phyloP scores from a whole-genome alignment of 2,113 vertebrate species.

The Stomatorhinus ivindoensis region DNA sequence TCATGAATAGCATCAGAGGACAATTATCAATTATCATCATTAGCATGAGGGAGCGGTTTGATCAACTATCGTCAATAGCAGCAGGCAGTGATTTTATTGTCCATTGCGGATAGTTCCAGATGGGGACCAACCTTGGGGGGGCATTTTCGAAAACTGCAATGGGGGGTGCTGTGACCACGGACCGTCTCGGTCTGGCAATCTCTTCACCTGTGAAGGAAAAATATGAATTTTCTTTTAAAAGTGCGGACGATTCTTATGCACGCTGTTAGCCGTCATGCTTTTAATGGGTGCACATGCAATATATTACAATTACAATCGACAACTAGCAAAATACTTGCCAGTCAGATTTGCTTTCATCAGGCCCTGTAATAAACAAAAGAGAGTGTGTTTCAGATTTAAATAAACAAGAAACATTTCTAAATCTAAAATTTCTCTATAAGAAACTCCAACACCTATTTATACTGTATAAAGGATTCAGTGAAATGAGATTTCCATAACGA shows the following conservation, averaged over 20 bases:
- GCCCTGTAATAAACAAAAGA: constrained; percentile 73
- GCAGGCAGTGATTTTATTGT: background rate
- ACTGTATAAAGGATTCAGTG: background rate
- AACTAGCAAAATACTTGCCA: constrained; percentile 68
- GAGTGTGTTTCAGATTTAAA: constrained; percentile 19
- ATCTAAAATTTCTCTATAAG: background rate
- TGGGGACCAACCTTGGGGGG: constrained; percentile 62
- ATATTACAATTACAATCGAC: background rate
- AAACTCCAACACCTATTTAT: background rate
- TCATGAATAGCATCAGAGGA: background rate
- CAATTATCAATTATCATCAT: background rate
- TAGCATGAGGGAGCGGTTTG: background rate
- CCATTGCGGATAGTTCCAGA: background rate
- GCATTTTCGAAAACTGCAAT: constrained; percentile 56
- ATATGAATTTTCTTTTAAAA: background rate
- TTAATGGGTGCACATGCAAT: background rate
- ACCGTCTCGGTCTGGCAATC: constrained; percentile 82
- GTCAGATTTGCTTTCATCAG: constrained; percentile 85
- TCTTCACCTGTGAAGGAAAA: constrained; percentile 71
- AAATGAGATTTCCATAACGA: background rate
- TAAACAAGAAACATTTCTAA: background rate
- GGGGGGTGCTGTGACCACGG: constrained; percentile 38
- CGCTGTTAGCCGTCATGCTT: background rate
- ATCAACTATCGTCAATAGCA: background rate
- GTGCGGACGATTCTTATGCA: background rate